Conservation (phyloP, 2,113 vertebrate species). For the Vanacampus margaritifer region DNA sequence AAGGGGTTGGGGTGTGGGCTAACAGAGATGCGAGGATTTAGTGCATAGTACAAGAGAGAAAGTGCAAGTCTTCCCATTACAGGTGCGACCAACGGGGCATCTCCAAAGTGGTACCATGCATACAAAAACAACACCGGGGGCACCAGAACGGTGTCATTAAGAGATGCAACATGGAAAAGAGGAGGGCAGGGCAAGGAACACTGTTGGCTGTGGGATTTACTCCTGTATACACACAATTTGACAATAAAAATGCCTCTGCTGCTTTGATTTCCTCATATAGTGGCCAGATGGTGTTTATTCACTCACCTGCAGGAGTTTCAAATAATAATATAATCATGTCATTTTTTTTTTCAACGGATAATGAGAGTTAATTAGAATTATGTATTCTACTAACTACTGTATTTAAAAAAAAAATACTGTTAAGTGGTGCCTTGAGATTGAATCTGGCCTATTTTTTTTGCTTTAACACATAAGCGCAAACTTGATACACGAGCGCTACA, state of each 20-base stretch:
- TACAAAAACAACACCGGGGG: constrained; percentile 54
- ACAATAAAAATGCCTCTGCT: constrained; percentile 17
- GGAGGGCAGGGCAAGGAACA: constrained; percentile 12
- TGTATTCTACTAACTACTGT: too few species aligned
- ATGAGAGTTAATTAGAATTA: too few species aligned
- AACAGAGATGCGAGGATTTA: constrained; percentile 55
- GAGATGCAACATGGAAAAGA: constrained; percentile 5
- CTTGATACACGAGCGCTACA: too few species aligned
- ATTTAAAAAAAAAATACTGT: too few species aligned
- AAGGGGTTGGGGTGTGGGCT: constrained; percentile 19
- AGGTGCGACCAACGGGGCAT: constrained; percentile 63
- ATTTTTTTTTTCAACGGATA: too few species aligned
- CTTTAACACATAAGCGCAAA: too few species aligned
- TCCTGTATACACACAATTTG: constrained; percentile 2
- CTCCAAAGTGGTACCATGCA: constrained; percentile 72
- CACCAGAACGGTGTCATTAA: constrained; percentile 44
- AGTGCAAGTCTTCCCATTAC: constrained; percentile 72
- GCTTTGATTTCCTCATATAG: constrained; percentile 15
- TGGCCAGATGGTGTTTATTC: background rate
- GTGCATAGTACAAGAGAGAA: constrained; percentile 77
- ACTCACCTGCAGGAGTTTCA: background rate
- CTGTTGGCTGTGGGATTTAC: constrained; percentile 15
- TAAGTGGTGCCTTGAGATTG: too few species aligned
- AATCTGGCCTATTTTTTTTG: too few species aligned
- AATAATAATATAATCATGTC: background rate